Base-by-base conservation (phyloP, 2,113 vertebrate species). In the Thunnus thynnus region DNA sequence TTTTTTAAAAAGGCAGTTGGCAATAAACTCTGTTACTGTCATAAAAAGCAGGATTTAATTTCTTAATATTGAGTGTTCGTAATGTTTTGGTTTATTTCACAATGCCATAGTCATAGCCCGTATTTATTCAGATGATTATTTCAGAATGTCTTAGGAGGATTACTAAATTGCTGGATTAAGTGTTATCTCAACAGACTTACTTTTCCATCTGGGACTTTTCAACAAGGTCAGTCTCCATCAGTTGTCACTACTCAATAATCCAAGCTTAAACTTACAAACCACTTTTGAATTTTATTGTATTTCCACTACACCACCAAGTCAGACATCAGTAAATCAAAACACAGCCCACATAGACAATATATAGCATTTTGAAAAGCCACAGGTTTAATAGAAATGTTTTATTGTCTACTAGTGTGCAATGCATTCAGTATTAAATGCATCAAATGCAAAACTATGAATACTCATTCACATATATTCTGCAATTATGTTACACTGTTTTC, bases 301-400 rank as follows among this genome's bases (percentile, higher is more conserved):
- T 41, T 41, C 63, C 13, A 32, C 44, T 66, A 20, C 27, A 51
- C 3, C 11, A 20, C 20, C 13, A 2, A 22, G 18, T 57, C n/a
- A 62, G 48, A 52, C 46, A 18, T 5, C 13, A 46, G 7, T 25
- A 54, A 41, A 67, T 18, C 46, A 20, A 44, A 44, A 18, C 54
- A 32, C 47, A 36, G 50, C 3, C 9, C 18, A 54, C 8, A 13
- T 5, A 60, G 50, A 55, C 5, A 73, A 54, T 12, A 83, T 58
- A 50, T 2, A 41, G 36, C 9, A 41, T 47, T 51, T 58, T 64
- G 44, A 2, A 86, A 41, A 48, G 32, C 60, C 32, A 12, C 30
- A 25, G 1, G 2, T 75, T 87, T 84, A 70, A 84, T 75, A 82
- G 70, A 20, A 9, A 3, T n/a, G 41, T 86, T 90, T 81, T 83